Evolutionary conservation across 2,888 invertebrate species (phyloP), one percentile per base, ranked within the genome.

Genomic region (Periphyllus acericola): DNA sequence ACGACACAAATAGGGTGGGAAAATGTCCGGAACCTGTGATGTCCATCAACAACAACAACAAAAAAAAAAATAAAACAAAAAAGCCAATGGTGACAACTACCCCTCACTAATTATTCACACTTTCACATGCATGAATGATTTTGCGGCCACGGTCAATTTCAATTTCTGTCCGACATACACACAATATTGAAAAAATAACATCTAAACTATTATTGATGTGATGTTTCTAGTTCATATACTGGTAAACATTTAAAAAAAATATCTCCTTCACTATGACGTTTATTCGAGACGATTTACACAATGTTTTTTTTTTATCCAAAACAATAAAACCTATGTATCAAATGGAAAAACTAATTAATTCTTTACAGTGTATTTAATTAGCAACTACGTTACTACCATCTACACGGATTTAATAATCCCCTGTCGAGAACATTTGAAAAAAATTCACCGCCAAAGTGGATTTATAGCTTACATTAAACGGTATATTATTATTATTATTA

Each of bases 21-120:
- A 83, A 84, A 84, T 21, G 83, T 83, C 83, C 83, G 74, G 60
- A 83, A 83, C 71, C 68, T 66, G 75, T 34, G 76, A 84, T 46
- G 84, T 76, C 66, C 21, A 25, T 19, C 21, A 60, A 60, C 17
- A 55, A 55, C n/a, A n/a, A n/a, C n/a, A n/a, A n/a, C n/a, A n/a
- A 76, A 76, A 66, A 76, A 76, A 29, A 40, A 40, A 40, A 21
- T 2, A 21, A 52, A 19, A 55, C 11, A 60, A 76, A 76, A 84
- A 76, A 76, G 32, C 21, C 75, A 40, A 68, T 71, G 81, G 68
- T 68, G 81, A 82, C 81, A 82, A 71, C 71, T 46, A 74, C 74
- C 14, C 32, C 68, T 55, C 55, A 74, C 71, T 66, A 36, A 81
- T 71, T 82, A 82, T 71, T 71, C 32, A 71, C 71, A 82, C 68